These are phyloP conservation scores for Hoplias malabaricus DNA, from an alignment of 2,113 vertebrate genomes.

Conservation along the genomic window DNA sequence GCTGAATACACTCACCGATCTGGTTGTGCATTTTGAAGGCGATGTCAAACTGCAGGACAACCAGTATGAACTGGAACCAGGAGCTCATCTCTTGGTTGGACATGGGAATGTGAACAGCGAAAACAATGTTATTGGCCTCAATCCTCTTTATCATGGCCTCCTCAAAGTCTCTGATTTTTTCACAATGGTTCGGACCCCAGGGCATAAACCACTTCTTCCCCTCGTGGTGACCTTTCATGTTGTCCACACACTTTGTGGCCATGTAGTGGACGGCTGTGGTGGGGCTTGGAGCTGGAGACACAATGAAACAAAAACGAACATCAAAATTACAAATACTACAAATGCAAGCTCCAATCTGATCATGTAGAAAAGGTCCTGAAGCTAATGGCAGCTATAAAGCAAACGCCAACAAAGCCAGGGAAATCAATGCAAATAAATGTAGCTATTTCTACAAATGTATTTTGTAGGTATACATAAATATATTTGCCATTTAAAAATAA, in stretches of 20 bases:
- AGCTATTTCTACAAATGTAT: too few relatives aligned
- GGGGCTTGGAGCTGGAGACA: constrained; percentile 88
- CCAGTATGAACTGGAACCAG: constrained; percentile 98
- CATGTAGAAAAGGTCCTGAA: too few relatives aligned
- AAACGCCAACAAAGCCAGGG: too few relatives aligned
- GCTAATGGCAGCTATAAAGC: too few relatives aligned
- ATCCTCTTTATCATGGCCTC: constrained; percentile 87
- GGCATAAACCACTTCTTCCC: constrained; percentile 88
- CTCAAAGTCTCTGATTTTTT: constrained; percentile 84
- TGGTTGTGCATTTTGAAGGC: constrained; percentile 91
- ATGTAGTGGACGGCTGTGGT: constrained; percentile 81
- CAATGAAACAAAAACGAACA: too few relatives aligned
- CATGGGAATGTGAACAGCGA: constrained; percentile 87
- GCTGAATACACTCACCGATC: constrained; percentile 82
- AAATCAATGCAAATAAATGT: too few relatives aligned
- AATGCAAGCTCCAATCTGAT: too few relatives aligned
- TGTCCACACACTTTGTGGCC: constrained; percentile 91
- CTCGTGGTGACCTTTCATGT: constrained; percentile 77
- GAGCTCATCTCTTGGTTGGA: constrained; percentile 91
- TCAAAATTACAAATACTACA: too few relatives aligned
- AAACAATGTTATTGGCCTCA: constrained; percentile 94
- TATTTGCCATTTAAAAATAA: too few relatives aligned
- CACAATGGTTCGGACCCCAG: constrained; percentile 87
- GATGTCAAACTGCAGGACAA: constrained; percentile 94
- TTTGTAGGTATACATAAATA: too few relatives aligned